Conservation (phyloP, 2,113 vertebrate genomes). For the Cynocephalus volans region DNA sequence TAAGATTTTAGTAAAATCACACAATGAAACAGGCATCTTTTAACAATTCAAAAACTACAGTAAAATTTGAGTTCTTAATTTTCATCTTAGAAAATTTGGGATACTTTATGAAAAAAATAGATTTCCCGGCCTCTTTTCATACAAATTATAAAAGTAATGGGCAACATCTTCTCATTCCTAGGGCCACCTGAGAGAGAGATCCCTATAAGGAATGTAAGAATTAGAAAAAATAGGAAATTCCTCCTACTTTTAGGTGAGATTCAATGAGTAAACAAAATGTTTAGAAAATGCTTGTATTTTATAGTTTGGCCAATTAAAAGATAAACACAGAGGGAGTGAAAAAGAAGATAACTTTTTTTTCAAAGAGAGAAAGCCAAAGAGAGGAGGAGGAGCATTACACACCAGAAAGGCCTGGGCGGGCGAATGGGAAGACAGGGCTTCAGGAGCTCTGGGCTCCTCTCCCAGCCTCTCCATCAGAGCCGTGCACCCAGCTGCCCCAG, state of each 20-base stretch:
- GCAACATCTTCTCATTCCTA: background rate
- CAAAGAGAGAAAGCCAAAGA: background rate
- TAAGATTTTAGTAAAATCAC: background rate
- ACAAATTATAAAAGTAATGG: background rate
- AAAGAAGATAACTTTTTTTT: background rate
- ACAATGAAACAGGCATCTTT: background rate
- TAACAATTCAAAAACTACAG: conserved; percentile 10
- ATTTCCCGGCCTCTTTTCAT: background rate
- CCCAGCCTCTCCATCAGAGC: background rate
- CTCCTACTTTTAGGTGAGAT: background rate
- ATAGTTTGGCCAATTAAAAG: background rate
- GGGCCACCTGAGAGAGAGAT: background rate
- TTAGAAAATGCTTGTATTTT: background rate
- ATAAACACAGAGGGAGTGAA: background rate
- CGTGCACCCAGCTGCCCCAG: background rate
- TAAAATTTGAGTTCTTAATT: conserved; percentile 29
- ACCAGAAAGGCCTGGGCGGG: background rate
- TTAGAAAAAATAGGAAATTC: background rate
- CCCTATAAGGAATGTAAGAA: background rate
- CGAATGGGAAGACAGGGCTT: too few species aligned
- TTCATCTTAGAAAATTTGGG: background rate
- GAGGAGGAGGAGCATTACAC: fast-evolving
- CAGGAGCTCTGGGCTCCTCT: background rate
- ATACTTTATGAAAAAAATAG: background rate
- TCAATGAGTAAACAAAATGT: background rate